Base-by-base conservation (phyloP, 2,797 vertebrate genomes). In the Cirrhinus molitorella region DNA sequence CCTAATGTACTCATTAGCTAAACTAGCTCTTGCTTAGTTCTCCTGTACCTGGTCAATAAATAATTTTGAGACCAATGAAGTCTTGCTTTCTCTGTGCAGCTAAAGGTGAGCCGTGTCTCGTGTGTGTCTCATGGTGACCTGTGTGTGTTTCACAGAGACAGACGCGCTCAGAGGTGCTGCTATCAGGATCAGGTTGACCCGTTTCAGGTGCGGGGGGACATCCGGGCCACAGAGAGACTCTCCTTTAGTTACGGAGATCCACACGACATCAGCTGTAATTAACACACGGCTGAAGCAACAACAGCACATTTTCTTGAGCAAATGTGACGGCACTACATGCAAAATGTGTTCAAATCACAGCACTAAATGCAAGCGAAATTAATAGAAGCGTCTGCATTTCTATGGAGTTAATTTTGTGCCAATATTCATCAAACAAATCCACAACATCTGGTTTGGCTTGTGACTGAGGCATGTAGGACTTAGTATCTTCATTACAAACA, bases 191-290 rank as follows among this genome's bases (percentile, higher is more conserved):
- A 43, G 76, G 43, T 68, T 88, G 90, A 93, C 90, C 88, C 86
- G 88, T 81, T 82, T 90, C 85, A 86, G 83, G 85, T 57, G 59
- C 17, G 8, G 67, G 79, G 74, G 87, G 83, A 75, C 28, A 45
- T 45, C 16, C 34, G 70, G 81, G 82, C 63, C 74, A 87, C 80
- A 83, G 85, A 67, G 85, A 77, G 75, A 66, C 43, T 37, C 88
- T 90, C 61, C 90, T 92, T 90, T 59, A 87, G 89, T 92, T 92
- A 93, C 89, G 85, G 85, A 72, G 82, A 90, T 87, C 90, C 45
- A 25, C 75, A 31, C 14, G 31, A 9, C 66, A 59, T 71, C 80
- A 78, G 66, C 57, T 76, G 83, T 80, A 73, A 87, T 85, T 83
- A 85, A 66, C 47, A 37, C 34, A 85, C 40, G 31, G 16, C 25